Evolutionary conservation across 2,888 invertebrate species (phyloP).

Genomic region (Neoitamus cyanurus): DNA sequence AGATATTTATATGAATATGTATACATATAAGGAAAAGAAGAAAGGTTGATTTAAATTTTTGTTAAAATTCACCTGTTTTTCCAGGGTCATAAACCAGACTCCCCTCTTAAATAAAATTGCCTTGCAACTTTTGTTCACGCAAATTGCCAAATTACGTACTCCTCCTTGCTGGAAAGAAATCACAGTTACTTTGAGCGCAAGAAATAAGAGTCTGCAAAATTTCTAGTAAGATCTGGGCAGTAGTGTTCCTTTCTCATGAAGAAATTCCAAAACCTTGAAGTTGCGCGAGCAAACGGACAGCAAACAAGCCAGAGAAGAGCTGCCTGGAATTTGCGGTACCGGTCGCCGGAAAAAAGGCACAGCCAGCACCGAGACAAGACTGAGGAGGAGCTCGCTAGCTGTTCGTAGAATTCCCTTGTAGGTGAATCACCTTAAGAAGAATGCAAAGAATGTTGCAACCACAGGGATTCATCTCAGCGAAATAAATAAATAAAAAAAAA

Average conservation of each 20-base stretch:
- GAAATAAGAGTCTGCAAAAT: background rate
- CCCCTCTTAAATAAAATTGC: too few species aligned
- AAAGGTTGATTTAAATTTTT: too few species aligned
- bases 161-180: background rate
- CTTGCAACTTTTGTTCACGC: too few species aligned
- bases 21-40: too few species aligned
- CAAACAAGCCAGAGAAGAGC: background rate
- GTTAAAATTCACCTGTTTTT: too few species aligned
- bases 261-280: background rate
- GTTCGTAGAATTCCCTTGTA: slow-evolving; percentile 1
- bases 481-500: slow-evolving; percentile 20
- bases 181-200: background rate
- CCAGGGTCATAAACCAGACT: too few species aligned
- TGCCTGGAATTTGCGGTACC: slow-evolving; percentile 22
- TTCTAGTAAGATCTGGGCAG: background rate
- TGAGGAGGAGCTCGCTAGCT: background rate
- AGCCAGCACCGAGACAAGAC: background rate
- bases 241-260: background rate
- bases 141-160: too few species aligned
- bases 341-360: slow-evolving; percentile 1
- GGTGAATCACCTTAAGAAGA: slow-evolving; percentile 45
- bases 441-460: slow-evolving; percentile 39
- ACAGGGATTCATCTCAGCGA: slow-evolving; percentile 31
- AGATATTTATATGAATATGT: too few species aligned
- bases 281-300: background rate